Evolutionary conservation across 2,888 invertebrate genomes (phyloP).

Genomic region (Helobdella robusta): DNA sequence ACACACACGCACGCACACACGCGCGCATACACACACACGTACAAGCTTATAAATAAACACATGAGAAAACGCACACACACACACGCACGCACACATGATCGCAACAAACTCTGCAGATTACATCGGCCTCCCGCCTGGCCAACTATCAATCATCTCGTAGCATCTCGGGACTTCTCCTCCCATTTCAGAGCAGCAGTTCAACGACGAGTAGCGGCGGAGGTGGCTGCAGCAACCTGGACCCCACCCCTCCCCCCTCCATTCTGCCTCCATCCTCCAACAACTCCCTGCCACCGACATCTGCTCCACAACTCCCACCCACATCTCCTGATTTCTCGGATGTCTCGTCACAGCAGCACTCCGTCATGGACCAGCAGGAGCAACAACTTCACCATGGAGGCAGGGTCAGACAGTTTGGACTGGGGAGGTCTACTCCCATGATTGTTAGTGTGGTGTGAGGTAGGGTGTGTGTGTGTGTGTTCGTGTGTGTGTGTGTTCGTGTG

Average conservation of each 20-base stretch:
- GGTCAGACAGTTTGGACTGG: constrained; percentile 1
- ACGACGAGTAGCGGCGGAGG: constrained; percentile 4
- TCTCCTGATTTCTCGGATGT: constrained; percentile 17
- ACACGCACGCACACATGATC: too few relatives aligned
- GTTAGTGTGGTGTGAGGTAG: neutral
- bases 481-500: neutral
- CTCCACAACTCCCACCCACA: constrained; percentile 9
- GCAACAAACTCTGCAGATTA: constrained; percentile 9
- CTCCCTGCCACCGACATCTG: neutral
- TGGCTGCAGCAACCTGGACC: constrained; percentile 10
- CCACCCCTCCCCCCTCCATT: constrained; percentile 6
- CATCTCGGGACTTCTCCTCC: constrained; percentile 10
- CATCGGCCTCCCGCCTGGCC: constrained; percentile 14
- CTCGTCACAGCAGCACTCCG: constrained; percentile 14
- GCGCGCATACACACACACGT: too few relatives aligned
- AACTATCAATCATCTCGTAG: constrained; percentile 8
- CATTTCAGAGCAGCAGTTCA: constrained; percentile 14
- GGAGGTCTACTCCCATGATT: constrained; percentile 11
- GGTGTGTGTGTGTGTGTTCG: neutral
- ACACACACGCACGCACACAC: too few relatives aligned
- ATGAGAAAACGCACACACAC: too few relatives aligned
- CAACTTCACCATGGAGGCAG: neutral
- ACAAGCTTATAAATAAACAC: too few relatives aligned
- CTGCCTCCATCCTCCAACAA: constrained; percentile 3
- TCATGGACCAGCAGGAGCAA: neutral